Evolutionary conservation across 2,888 invertebrate genomes (phyloP).

Genomic region (Zaprionus lineosus): DNA sequence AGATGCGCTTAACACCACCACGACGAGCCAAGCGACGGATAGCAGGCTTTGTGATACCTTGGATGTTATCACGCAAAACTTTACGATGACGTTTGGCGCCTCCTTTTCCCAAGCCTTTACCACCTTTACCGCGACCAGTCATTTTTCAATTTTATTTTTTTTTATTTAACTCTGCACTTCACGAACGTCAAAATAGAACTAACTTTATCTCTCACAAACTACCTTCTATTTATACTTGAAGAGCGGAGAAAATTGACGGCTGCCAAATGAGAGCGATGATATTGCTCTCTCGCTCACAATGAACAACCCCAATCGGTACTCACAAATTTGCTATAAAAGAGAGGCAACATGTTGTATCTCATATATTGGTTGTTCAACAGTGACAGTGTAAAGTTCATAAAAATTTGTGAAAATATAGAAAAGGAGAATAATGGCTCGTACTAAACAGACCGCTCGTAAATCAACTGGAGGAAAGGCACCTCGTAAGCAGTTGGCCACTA

Average conservation of each 20-base stretch:
- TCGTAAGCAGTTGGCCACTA: constrained; percentile 38
- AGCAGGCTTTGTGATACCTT: constrained; percentile 90
- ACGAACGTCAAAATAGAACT: neutral
- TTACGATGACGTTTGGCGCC: constrained; percentile 92
- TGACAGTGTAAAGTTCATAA: constrained; percentile 8
- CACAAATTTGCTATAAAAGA: constrained; percentile 11
- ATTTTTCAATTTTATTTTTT: constrained; percentile 85
- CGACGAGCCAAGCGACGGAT: constrained; percentile 89
- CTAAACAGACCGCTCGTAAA: constrained; percentile 10
- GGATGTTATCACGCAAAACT: constrained; percentile 90
- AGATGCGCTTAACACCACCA: constrained; percentile 88
- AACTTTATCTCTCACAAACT: neutral
- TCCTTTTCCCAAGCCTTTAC: constrained; percentile 85
- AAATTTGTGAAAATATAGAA: neutral
- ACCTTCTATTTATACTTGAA: neutral
- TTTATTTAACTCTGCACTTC: constrained; percentile 76
- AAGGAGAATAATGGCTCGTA: constrained; percentile 6
- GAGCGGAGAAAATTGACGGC: too few species aligned
- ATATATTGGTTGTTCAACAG: constrained; percentile 6
- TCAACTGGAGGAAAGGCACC: constrained; percentile 37
- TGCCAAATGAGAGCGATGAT: neutral
- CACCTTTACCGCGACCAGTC: constrained; percentile 90
- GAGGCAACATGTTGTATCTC: neutral
- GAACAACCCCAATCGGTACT: neutral
- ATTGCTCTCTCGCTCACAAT: neutral